phyloP scores from a whole-genome alignment of 2,113 vertebrate genomes.

The Platysternon megacephalum region DNA sequence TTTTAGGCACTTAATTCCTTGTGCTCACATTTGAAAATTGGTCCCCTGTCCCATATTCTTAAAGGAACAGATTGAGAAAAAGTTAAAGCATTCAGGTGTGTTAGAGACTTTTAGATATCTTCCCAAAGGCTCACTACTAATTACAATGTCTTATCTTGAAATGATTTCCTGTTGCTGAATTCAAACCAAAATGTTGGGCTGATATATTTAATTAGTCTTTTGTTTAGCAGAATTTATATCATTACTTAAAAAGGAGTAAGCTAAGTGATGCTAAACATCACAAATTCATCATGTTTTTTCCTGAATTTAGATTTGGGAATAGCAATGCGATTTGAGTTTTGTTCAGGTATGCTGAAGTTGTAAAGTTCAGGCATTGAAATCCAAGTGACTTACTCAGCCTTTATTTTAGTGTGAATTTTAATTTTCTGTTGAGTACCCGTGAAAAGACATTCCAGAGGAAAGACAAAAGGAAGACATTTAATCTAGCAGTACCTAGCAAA shows the following conservation, averaged over 20 bases:
- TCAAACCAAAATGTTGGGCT: neutral
- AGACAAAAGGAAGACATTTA: neutral
- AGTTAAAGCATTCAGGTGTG: neutral
- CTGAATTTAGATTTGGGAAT: neutral
- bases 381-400: neutral
- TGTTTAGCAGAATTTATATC: neutral
- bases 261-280: neutral
- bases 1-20: neutral
- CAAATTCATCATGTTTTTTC: neutral
- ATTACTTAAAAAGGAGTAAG: neutral
- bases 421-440: neutral
- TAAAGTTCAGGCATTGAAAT: neutral
- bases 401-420: neutral
- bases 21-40: neutral
- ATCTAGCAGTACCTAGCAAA: slow-evolving; percentile 24
- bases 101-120: neutral
- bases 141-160: neutral
- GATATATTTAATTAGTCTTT: neutral
- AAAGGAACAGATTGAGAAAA: neutral
- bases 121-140: neutral
- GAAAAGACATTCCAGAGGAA: slow-evolving; percentile 18
- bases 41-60: neutral
- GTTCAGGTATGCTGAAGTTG: neutral
- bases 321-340: neutral
- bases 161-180: neutral